Conservation (phyloP, 2,113 vertebrate species). For the Trogon surrucura region DNA sequence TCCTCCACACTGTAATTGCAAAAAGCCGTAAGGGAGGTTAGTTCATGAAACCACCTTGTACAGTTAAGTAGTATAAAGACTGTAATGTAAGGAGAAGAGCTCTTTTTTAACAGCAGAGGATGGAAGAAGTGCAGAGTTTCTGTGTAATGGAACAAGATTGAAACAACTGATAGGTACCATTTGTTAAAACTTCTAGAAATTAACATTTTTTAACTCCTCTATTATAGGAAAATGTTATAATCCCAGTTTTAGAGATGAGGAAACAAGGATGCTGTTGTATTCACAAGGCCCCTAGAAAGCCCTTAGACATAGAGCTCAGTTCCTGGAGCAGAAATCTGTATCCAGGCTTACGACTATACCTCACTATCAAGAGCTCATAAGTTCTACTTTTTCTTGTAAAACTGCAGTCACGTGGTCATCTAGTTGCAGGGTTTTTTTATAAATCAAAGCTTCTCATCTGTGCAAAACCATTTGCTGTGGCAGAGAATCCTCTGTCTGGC, state of each 20-base stretch:
- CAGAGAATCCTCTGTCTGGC: neutral
- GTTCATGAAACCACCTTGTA: neutral
- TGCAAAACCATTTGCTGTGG: neutral
- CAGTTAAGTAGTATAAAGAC: neutral
- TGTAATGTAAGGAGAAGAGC: neutral
- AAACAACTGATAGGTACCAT: neutral
- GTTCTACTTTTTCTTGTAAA: neutral
- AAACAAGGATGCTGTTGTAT: neutral
- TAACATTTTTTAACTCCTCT: neutral
- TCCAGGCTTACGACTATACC: neutral
- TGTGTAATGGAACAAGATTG: neutral
- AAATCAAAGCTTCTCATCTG: neutral
- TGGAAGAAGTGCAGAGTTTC: neutral
- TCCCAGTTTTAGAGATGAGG: neutral
- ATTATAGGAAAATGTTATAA: neutral
- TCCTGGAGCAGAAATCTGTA: neutral
- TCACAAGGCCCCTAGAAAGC: neutral
- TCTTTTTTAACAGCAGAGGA: neutral
- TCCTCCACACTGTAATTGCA: neutral
- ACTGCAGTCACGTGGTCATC: neutral
- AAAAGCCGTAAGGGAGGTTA: neutral
- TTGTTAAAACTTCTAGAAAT: neutral
- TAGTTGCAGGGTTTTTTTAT: neutral
- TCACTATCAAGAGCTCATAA: neutral
- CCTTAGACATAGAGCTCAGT: neutral